phyloP scores from a whole-genome alignment of 2,113 vertebrate species.

The Centropus bengalensis region DNA sequence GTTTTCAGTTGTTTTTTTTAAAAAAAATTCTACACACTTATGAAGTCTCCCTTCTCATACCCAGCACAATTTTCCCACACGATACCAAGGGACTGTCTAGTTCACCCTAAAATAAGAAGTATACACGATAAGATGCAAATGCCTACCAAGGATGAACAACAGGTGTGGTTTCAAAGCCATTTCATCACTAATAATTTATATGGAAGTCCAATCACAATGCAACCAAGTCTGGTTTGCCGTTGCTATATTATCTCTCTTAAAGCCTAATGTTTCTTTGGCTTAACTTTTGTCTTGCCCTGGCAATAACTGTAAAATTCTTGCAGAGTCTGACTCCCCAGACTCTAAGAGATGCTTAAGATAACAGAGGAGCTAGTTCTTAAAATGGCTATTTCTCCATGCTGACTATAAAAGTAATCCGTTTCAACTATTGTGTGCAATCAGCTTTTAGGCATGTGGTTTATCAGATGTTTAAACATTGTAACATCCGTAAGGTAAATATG shows the following conservation, averaged over 20 bases:
- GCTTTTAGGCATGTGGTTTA: background rate
- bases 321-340: background rate
- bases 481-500: background rate
- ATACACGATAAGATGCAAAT: background rate
- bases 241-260: background rate
- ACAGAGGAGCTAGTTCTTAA: background rate
- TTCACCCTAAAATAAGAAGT: background rate
- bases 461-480: background rate
- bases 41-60: background rate
- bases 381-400: background rate
- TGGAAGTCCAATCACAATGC: background rate
- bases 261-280: background rate
- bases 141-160: background rate
- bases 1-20: background rate
- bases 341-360: background rate
- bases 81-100: background rate
- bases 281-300: background rate
- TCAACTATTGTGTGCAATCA: background rate
- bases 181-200: background rate
- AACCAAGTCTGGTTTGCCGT: background rate
- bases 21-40: background rate
- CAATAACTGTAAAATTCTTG: background rate
- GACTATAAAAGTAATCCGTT: background rate
- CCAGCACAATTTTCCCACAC: background rate
- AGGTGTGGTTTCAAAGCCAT: background rate